Evolutionary conservation across 2,888 invertebrate species (phyloP), one percentile per base, ranked within the genome.

Genomic region (Coronaproctus castanopsis): DNA sequence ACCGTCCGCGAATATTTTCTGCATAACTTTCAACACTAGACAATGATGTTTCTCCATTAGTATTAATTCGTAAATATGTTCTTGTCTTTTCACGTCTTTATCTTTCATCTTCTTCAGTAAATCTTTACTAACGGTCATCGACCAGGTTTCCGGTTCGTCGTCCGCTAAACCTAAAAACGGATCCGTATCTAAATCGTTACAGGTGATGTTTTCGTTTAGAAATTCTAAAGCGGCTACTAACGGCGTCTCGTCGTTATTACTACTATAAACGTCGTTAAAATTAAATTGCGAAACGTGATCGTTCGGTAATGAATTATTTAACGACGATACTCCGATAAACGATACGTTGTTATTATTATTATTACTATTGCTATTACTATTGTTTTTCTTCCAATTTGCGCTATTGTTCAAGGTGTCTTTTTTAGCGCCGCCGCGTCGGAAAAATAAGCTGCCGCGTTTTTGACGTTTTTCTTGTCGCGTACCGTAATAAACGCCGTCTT

Each of bases 1-100:
- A 64, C 91, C 90, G 66, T 87, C 87, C n/a, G 83, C 85, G 73
- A 92, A 93, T 72, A 86, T 79, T 79, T 89, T 89, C 69, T 95
- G 91, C 89, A 96, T 93, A 2, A 95, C 86, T 65, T 89, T 79
- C 65, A 96, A 78, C 5, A 90, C 91, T 68, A 91, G 82, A 71
- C 93, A 95, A 70, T 95, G 93, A 74, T 93, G 91, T 72, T 93
- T 93, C 71, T 96, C 96, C 2, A 95, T 96, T 70, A 92, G 78
- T 67, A 96, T 90, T 66, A 96, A 81, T 73, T 96, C 95, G 75
- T 95, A 93, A 65, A 96, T 92, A 71, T 92, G 91, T 70, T 96
- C 95, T 71, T 96, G 96, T 57, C 93, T 78, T 70, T 95, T 95
- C 10, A 93, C 83, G 72, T 92, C 89, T 72, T 78, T 78, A 62